phyloP scores from a whole-genome alignment of 2,797 vertebrate species.

The Typhlichthys eigenmanni region DNA sequence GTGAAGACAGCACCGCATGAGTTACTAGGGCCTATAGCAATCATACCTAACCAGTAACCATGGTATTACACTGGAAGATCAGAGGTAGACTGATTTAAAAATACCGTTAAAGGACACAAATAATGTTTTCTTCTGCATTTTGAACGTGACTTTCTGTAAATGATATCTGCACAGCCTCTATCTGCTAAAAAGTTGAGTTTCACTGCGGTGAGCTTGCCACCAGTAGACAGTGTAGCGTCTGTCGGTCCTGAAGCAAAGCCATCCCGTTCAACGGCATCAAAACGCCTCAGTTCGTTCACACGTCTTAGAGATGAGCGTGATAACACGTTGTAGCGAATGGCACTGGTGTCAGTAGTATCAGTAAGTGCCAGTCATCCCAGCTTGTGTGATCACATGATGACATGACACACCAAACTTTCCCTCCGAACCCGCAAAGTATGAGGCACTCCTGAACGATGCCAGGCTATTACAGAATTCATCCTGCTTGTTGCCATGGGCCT shows the following conservation, averaged over 20 bases:
- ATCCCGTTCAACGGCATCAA: slow-evolving; percentile 29
- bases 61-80: slow-evolving; percentile 33
- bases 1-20: slow-evolving; percentile 3
- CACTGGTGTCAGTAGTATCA: slow-evolving; percentile 54
- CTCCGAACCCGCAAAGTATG: slow-evolving; percentile 43
- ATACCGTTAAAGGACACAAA: slow-evolving; percentile 39
- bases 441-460: slow-evolving; percentile 42
- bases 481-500: slow-evolving; percentile 3
- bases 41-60: not conserved
- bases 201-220: not conserved
- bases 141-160: slow-evolving; percentile 34
- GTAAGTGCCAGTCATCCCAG: slow-evolving; percentile 60
- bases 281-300: slow-evolving; percentile 36
- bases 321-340: slow-evolving; percentile 52
- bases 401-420: slow-evolving; percentile 41
- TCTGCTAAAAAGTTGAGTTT: slow-evolving; percentile 27
- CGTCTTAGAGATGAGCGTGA: slow-evolving; percentile 39
- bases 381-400: slow-evolving; percentile 43
- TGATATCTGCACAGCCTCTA: slow-evolving; percentile 27
- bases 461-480: slow-evolving; percentile 48
- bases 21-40: not conserved
- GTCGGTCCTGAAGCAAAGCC: slow-evolving; percentile 25
- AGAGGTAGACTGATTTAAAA: slow-evolving; percentile 22
- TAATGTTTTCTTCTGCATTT: slow-evolving; percentile 33
- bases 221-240: slow-evolving; percentile 5